Evolutionary conservation across 2,888 invertebrate species (phyloP).

Genomic region (Cyrtodaria siliqua): DNA sequence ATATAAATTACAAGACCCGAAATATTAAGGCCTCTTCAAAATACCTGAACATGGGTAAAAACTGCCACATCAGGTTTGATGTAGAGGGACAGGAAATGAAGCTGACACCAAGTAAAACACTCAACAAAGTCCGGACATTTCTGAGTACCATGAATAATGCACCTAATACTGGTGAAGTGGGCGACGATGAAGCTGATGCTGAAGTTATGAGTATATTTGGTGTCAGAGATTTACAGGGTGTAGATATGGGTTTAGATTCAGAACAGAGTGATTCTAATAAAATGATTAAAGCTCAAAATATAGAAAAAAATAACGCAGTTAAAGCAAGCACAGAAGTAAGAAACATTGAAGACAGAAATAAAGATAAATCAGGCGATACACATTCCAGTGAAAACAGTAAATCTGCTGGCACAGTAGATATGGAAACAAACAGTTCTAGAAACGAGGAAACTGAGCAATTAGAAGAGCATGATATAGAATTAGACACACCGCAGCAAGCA

Average conservation of each 20-base stretch:
- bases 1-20: slow-evolving; percentile 73
- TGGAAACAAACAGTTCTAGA: too few species aligned
- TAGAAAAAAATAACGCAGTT: too few species aligned
- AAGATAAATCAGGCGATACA: too few species aligned
- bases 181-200: slow-evolving; percentile 14
- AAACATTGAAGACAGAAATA: slow-evolving; percentile 1
- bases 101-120: slow-evolving; percentile 59
- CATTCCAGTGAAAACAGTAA: too few species aligned
- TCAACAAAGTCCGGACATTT: slow-evolving; percentile 73
- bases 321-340: too few species aligned
- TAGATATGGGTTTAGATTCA: background rate
- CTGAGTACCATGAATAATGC: slow-evolving; percentile 44
- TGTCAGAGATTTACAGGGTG: background rate
- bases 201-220: slow-evolving; percentile 15
- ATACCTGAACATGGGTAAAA: slow-evolving; percentile 69
- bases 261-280: background rate
- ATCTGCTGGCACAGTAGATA: too few species aligned
- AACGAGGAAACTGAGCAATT: too few species aligned
- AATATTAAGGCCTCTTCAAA: slow-evolving; percentile 62
- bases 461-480: too few species aligned
- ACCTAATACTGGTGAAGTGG: background rate
- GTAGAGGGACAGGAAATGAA: slow-evolving; percentile 72
- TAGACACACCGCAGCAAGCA: too few species aligned
- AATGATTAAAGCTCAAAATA: too few species aligned
- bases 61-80: slow-evolving; percentile 75